These are phyloP conservation scores for Drosophila testacea DNA, from an alignment of 2,888 invertebrate species.

Conservation along the genomic window DNA sequence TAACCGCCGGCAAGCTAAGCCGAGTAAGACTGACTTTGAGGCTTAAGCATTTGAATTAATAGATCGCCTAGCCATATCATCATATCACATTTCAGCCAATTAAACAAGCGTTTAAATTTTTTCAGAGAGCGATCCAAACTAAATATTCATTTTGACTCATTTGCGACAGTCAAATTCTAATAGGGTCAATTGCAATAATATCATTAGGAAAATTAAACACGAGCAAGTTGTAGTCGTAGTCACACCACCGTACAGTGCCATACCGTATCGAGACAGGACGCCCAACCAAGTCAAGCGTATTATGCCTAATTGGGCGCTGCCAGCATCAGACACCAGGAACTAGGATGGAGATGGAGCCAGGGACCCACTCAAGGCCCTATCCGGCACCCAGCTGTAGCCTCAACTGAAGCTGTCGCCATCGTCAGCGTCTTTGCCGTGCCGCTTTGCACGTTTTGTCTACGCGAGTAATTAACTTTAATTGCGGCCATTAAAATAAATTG, in stretches of 20 bases:
- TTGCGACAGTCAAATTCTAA: slow-evolving; percentile 74
- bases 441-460: slow-evolving; percentile 82
- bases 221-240: slow-evolving; percentile 31
- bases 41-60: slow-evolving; percentile 67
- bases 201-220: slow-evolving; percentile 82
- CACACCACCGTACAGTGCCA: slow-evolving; percentile 38
- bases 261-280: slow-evolving; percentile 51
- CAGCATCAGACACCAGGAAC: slow-evolving; percentile 41
- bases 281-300: slow-evolving; percentile 76
- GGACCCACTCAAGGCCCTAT: slow-evolving; percentile 15
- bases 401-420: slow-evolving; percentile 36
- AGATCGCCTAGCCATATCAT: slow-evolving; percentile 66
- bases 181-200: slow-evolving; percentile 82
- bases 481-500: slow-evolving; percentile 84
- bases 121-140: slow-evolving; percentile 40
- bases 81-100: slow-evolving; percentile 73
- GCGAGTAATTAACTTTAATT: slow-evolving; percentile 85
- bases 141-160: slow-evolving; percentile 81
- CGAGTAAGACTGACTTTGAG: slow-evolving; percentile 40
- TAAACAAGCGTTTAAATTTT: slow-evolving; percentile 59
- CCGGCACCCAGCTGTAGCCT: slow-evolving; percentile 34
- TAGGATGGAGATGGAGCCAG: background rate
- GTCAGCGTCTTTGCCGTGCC: slow-evolving; percentile 38
- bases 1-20: slow-evolving; percentile 52
- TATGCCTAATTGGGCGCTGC: slow-evolving; percentile 80